phyloP scores from a whole-genome alignment of 1,140 invertebrate genomes.

The Leptonema lineaticorne region DNA sequence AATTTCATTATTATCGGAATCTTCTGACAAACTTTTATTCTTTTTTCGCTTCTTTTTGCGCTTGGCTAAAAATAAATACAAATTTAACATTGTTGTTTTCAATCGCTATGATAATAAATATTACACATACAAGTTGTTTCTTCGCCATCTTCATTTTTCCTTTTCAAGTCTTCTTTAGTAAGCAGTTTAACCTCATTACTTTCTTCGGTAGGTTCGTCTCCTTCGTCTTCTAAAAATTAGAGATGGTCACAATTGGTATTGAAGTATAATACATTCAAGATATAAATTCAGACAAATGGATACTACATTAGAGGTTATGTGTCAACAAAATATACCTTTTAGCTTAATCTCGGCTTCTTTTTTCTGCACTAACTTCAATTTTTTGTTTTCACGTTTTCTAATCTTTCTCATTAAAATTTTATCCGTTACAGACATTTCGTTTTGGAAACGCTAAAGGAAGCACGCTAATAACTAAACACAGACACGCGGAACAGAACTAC shows the following conservation, averaged over 20 bases:
- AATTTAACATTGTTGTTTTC: not conserved
- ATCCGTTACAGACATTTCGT: slow-evolving; percentile 70
- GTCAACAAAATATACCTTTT: not conserved
- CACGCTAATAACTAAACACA: slow-evolving; percentile 6
- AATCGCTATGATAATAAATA: not conserved
- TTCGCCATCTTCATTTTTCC: slow-evolving; percentile 31
- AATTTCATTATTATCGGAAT: slow-evolving; percentile 44
- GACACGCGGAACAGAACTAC: slow-evolving; percentile 26
- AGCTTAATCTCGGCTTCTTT: slow-evolving; percentile 49
- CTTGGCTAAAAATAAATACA: slow-evolving; percentile 22
- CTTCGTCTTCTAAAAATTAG: slow-evolving; percentile 36
- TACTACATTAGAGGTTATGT: slow-evolving; percentile 1
- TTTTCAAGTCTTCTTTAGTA: slow-evolving; percentile 27
- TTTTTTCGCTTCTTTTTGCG: slow-evolving; percentile 40
- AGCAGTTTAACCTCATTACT: slow-evolving; percentile 30
- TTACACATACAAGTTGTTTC: slow-evolving; percentile 15
- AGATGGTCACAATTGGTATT: not conserved
- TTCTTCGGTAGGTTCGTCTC: slow-evolving; percentile 44
- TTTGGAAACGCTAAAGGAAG: not conserved
- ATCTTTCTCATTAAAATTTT: slow-evolving; percentile 78
- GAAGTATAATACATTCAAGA: not conserved
- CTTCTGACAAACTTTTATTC: slow-evolving; percentile 38
- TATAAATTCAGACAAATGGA: not conserved
- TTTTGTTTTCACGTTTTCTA: slow-evolving; percentile 72
- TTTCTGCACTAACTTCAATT: slow-evolving; percentile 61